Percentiles rank a stretch among this genome's conserved stretches.
These are phyloP conservation scores for Drosophila crucigera DNA, from an alignment of 2,888 invertebrate species.

Conservation along the genomic window DNA sequence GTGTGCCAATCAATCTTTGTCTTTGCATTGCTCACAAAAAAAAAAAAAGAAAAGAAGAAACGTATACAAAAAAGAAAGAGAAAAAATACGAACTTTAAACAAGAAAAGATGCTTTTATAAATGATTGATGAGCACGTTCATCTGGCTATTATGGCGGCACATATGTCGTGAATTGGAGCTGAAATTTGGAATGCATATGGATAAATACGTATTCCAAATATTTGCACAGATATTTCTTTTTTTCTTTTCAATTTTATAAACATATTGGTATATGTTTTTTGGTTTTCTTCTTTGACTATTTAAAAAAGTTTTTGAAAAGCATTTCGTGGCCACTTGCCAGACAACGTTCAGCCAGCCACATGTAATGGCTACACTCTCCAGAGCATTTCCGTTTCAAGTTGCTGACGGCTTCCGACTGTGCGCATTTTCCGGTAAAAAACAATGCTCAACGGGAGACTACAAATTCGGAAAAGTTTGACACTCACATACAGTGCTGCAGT, in stretches of 20 bases:
- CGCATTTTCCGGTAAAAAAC: conserved; percentile 14
- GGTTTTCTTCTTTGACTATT: not conserved
- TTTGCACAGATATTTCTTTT: conserved; percentile 12
- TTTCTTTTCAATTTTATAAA: conserved; percentile 1
- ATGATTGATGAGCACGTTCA: conserved; percentile 68
- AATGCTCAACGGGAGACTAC: conserved; percentile 1
- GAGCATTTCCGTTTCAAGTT: conserved; percentile 11
- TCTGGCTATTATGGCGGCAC: conserved; percentile 40
- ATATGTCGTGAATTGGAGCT: conserved; percentile 53
- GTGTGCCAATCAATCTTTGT: conserved; percentile 76
- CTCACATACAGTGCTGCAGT: not conserved
- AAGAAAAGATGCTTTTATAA: conserved; percentile 66
- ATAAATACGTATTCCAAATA: conserved; percentile 38
- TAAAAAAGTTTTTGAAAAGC: conserved; percentile 11
- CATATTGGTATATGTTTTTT: conserved; percentile 2
- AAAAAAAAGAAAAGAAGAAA: not conserved
- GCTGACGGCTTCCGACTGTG: conserved; percentile 13
- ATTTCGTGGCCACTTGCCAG: conserved; percentile 18
- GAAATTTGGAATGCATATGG: conserved; percentile 32
- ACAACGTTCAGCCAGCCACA: not conserved
- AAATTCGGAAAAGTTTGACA: not conserved
- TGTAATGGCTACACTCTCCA: not conserved
- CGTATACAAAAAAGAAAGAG: not conserved
- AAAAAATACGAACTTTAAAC: conserved; percentile 58
- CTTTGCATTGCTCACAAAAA: conserved; percentile 34